Conservation (phyloP, 2,797 vertebrate genomes). For the Danio jaintianensis region DNA sequence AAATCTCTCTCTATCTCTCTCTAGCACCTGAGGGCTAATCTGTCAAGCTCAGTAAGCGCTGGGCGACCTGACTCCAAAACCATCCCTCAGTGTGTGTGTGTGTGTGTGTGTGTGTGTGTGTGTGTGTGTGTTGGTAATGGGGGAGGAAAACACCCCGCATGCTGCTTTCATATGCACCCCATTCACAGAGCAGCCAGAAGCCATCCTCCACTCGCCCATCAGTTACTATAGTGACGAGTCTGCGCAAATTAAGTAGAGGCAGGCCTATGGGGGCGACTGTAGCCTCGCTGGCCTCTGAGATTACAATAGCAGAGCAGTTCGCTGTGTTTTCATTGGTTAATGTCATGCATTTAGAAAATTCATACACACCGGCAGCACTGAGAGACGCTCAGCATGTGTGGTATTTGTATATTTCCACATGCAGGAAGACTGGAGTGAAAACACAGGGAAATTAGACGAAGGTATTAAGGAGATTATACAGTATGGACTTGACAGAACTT, state of each 20-base stretch:
- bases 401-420: background rate
- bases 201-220: slow-evolving; percentile 50
- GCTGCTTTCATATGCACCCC: slow-evolving; percentile 50
- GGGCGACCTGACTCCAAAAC: slow-evolving; percentile 55
- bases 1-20: slow-evolving; percentile 72
- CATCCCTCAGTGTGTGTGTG: slow-evolving; percentile 43
- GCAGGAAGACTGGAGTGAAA: background rate
- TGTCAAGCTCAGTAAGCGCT: slow-evolving; percentile 78
- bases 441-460: background rate
- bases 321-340: slow-evolving; percentile 15
- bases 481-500: background rate
- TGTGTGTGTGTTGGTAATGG: slow-evolving; percentile 27
- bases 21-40: slow-evolving; percentile 76
- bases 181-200: slow-evolving; percentile 50
- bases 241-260: slow-evolving; percentile 51
- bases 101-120: slow-evolving; percentile 39
- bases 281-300: slow-evolving; percentile 27
- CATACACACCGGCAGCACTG: background rate
- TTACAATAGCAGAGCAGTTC: slow-evolving; percentile 29
- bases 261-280: slow-evolving; percentile 47
- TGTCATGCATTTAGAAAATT: slow-evolving; percentile 21
- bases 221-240: slow-evolving; percentile 58
- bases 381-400: background rate
- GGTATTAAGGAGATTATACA: background rate
- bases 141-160: slow-evolving; percentile 46